These are phyloP conservation scores for Ophonus ardosiacus DNA, from an alignment of 2,888 invertebrate species.

Conservation along the genomic window DNA sequence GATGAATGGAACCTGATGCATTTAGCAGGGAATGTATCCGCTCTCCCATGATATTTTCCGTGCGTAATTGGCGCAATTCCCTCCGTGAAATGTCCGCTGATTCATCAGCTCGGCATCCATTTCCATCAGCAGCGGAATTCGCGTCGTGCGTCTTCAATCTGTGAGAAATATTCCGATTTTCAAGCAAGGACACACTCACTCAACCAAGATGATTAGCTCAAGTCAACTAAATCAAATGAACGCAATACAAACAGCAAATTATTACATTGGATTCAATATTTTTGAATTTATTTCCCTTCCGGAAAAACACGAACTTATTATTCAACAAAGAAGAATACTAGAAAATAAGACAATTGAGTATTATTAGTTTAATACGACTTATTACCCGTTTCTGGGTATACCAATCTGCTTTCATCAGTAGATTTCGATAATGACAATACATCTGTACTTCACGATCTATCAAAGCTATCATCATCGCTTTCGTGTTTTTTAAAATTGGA, in stretches of 20 bases:
- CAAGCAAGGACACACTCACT: slow-evolving; percentile 22
- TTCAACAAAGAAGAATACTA: no score
- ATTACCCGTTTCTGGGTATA: no score
- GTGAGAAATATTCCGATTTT: slow-evolving; percentile 54
- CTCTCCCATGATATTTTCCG: slow-evolving; percentile 31
- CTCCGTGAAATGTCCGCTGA: slow-evolving; percentile 47
- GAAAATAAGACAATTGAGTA: no score
- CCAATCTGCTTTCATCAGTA: no score
- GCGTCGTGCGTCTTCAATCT: slow-evolving; percentile 45
- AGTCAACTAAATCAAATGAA: neutral
- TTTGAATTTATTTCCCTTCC: no score
- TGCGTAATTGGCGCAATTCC: slow-evolving; percentile 47
- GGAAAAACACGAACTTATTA: no score
- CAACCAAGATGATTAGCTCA: neutral
- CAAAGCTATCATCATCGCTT: no score
- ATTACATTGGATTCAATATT: no score
- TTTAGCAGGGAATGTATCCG: neutral
- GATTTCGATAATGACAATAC: no score
- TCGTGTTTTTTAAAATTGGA: no score
- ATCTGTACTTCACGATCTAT: no score
- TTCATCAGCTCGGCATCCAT: slow-evolving; percentile 42
- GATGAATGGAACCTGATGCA: neutral
- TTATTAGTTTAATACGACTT: no score
- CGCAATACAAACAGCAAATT: neutral
- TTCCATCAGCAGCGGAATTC: slow-evolving; percentile 40